Conservation (phyloP, 64 coral and sea anemone species). For the Stylophora pistillata region DNA sequence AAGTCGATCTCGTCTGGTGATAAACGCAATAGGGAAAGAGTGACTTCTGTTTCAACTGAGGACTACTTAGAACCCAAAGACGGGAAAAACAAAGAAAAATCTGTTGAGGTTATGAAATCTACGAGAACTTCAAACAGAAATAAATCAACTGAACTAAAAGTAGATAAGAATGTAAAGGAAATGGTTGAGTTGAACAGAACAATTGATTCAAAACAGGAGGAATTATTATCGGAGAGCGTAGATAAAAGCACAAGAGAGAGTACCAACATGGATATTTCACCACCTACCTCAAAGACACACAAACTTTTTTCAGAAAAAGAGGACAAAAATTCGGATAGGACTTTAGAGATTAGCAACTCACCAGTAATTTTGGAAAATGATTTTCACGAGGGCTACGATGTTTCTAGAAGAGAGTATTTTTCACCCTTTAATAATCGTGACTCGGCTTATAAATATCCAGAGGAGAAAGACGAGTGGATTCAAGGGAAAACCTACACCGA, state of each 20-base stretch:
- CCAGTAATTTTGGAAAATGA: not conserved
- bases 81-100: not conserved
- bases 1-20: not conserved
- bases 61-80: not conserved
- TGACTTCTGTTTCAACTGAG: not conserved
- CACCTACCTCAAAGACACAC: not conserved
- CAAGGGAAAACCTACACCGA: not conserved
- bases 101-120: not conserved
- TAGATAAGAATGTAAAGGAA: not conserved
- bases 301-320: not conserved
- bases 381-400: not conserved
- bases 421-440: not conserved
- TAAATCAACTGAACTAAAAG: not conserved
- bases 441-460: not conserved
- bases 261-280: not conserved
- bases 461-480: not conserved
- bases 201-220: not conserved
- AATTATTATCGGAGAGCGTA: not conserved
- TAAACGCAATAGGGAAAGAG: not conserved
- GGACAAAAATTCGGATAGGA: not conserved
- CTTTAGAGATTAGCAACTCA: not conserved
- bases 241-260: not conserved
- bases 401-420: not conserved
- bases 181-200: not conserved
- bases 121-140: not conserved